Evolutionary conservation across 2,113 vertebrate species (phyloP).

Genomic region (Theristicus caerulescens): DNA sequence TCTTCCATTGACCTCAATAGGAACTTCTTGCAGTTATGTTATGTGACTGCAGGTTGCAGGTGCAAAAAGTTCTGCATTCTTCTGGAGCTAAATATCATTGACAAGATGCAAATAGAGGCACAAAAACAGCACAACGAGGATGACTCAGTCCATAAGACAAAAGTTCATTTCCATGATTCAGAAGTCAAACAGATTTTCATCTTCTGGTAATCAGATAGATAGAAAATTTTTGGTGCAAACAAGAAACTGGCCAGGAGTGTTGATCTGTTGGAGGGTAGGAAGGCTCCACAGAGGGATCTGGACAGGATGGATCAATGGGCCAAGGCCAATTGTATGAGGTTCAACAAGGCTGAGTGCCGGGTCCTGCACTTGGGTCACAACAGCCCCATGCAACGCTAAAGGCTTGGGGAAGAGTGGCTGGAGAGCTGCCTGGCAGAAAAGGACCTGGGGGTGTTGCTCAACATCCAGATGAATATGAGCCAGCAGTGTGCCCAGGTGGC

Average conservation of each 20-base stretch:
- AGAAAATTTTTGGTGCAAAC: neutral
- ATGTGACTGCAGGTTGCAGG: neutral
- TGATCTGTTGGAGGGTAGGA: neutral
- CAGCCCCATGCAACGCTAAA: too few relatives aligned
- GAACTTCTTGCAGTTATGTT: neutral
- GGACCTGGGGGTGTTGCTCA: too few relatives aligned
- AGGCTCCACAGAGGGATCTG: neutral
- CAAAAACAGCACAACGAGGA: neutral
- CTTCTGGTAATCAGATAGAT: neutral
- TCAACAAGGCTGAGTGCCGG: accelerated
- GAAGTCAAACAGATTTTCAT: neutral
- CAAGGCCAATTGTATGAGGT: accelerated
- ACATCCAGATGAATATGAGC: neutral
- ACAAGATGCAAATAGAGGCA: neutral
- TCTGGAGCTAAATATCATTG: neutral
- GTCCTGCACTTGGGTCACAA: neutral
- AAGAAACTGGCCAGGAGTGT: too few relatives aligned
- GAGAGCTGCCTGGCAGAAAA: neutral
- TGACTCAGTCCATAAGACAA: neutral
- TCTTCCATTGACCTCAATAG: neutral
- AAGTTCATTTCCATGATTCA: neutral
- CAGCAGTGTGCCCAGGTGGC: neutral
- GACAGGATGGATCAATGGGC: neutral
- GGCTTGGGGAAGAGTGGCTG: neutral
- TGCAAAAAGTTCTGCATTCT: neutral